These are phyloP conservation scores for Brassicogethes aeneus DNA, from an alignment of 2,888 invertebrate genomes.

Conservation along the genomic window DNA sequence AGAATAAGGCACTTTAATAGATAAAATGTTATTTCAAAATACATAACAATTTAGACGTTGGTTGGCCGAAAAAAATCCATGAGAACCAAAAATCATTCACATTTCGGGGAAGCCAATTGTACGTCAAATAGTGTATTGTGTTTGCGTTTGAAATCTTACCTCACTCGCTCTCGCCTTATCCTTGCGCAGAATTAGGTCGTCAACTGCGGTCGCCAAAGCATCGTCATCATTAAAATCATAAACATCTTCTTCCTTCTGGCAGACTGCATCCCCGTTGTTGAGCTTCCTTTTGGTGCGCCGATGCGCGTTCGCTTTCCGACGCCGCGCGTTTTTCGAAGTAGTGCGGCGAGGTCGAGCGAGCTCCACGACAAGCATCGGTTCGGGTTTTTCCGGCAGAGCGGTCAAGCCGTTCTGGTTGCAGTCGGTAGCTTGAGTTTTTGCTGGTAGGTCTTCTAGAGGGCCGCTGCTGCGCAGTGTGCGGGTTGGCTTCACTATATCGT, in stretches of 20 bases:
- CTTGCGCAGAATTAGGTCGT: constrained; percentile 17
- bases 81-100: too few species aligned
- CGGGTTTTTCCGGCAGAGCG: background rate
- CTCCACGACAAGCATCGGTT: too few species aligned
- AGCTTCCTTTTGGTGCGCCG: constrained; percentile 23
- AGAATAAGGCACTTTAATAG: too few species aligned
- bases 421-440: constrained; percentile 11
- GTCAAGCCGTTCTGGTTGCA: constrained; percentile 25
- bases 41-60: too few species aligned
- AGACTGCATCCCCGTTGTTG: constrained; percentile 21
- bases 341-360: too few species aligned
- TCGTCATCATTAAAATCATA: constrained; percentile 33
- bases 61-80: too few species aligned
- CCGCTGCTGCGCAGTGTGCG: background rate
- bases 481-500: background rate
- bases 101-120: too few species aligned
- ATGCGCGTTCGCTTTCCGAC: background rate
- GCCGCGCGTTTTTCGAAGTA: constrained; percentile 7
- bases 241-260: constrained; percentile 36
- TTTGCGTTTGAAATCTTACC: too few species aligned
- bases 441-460: background rate
- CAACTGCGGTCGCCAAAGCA: constrained; percentile 7
- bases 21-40: too few species aligned
- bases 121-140: too few species aligned
- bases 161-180: constrained; percentile 12